A percentile compares a stretch with the other conserved stretches of the same genome.
These are phyloP conservation scores for Montipora capitata DNA, from an alignment of 92 coral and sea anemone genomes.

Conservation along the genomic window DNA sequence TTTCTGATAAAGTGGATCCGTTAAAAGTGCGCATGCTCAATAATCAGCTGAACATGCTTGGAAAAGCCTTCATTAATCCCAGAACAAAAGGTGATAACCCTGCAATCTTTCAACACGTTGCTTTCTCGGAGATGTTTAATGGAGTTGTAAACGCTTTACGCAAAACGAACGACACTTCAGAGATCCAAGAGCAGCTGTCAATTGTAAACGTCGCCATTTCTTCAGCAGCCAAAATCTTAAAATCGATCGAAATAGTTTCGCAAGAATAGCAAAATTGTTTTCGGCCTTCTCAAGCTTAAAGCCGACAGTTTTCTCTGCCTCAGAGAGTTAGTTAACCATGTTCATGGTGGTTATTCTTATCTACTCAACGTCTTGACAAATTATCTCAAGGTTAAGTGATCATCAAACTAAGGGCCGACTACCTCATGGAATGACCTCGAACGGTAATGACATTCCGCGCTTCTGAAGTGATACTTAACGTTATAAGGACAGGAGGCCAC, in stretches of 20 bases:
- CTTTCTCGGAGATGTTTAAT: not conserved
- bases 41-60: conserved; percentile 87
- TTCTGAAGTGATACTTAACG: too few species aligned
- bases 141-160: not conserved
- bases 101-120: conserved; percentile 13
- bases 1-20: conserved; percentile 36
- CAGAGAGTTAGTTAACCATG: too few species aligned
- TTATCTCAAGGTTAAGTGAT: too few species aligned
- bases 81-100: conserved; percentile 2
- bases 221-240: conserved; percentile 68
- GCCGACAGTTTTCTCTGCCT: not conserved
- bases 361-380: too few species aligned
- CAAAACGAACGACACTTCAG: conserved; percentile 22
- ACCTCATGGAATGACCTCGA: too few species aligned
- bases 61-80: conserved; percentile 85
- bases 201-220: conserved; percentile 68
- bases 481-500: too few species aligned
- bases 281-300: not conserved
- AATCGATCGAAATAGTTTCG: conserved; percentile 20
- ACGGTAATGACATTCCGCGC: too few species aligned
- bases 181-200: conserved; percentile 70
- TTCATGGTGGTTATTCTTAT: too few species aligned
- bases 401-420: too few species aligned
- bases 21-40: conserved; percentile 79
- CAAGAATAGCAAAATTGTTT: not conserved